Conservation (phyloP, 2,888 invertebrate genomes). For the Lasioglossum vierecki region DNA sequence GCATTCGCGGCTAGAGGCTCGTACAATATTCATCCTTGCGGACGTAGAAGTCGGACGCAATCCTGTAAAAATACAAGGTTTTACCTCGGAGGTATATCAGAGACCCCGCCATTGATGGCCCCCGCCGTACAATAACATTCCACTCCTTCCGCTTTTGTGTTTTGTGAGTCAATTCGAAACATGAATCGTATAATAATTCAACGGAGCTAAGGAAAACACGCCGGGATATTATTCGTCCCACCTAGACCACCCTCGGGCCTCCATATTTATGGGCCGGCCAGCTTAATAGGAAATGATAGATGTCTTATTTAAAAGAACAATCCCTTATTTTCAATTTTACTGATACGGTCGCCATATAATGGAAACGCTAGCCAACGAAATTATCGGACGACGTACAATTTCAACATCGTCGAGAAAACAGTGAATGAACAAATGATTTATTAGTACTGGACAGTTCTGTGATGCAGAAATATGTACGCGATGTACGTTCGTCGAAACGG, state of each 20-base stretch:
- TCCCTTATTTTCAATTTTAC: not conserved
- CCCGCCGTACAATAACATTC: constrained; percentile 82
- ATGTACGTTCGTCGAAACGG: not conserved
- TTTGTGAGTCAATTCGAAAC: constrained; percentile 84
- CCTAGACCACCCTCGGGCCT: constrained; percentile 69
- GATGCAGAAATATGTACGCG: not conserved
- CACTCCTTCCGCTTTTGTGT: constrained; percentile 82
- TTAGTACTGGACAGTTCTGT: not conserved
- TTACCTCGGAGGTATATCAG: constrained; percentile 76
- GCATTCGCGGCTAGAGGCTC: constrained; percentile 40
- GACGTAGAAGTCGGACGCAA: constrained; percentile 58
- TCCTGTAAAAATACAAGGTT: constrained; percentile 78
- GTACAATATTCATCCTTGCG: constrained; percentile 58
- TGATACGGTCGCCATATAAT: not conserved
- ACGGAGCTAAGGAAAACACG: constrained; percentile 81
- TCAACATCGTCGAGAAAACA: not conserved
- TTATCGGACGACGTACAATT: not conserved
- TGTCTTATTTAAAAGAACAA: constrained; percentile 26
- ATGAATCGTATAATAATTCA: constrained; percentile 84
- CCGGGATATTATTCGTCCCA: constrained; percentile 80
- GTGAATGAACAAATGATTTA: not conserved
- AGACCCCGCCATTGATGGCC: constrained; percentile 44
- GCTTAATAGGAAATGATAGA: constrained; percentile 57
- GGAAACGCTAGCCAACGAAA: not conserved
- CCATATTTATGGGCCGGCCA: constrained; percentile 73